These are phyloP conservation scores for Trachelus stipa DNA, from an alignment of 2,888 invertebrate genomes.

Conservation along the genomic window DNA sequence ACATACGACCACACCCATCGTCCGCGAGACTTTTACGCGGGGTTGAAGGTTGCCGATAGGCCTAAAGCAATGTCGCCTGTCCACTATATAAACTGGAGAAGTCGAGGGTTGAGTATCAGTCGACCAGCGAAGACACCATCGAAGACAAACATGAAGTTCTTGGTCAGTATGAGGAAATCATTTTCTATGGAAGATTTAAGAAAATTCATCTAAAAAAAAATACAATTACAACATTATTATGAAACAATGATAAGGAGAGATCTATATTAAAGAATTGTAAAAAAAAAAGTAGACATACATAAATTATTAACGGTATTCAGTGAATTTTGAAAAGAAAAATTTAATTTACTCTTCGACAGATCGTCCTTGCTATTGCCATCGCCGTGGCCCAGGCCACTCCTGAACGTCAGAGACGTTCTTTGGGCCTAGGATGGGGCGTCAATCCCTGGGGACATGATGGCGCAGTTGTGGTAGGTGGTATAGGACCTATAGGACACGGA, in stretches of 20 bases:
- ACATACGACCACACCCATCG: slow-evolving; percentile 9
- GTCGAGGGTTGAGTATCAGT: slow-evolving; percentile 32
- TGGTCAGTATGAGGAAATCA: slow-evolving; percentile 31
- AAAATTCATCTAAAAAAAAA: too few species aligned
- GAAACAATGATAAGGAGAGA: too few species aligned
- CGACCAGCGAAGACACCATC: slow-evolving; percentile 11
- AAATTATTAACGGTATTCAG: too few species aligned
- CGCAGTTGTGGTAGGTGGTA: slow-evolving; percentile 37
- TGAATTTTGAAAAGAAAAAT: too few species aligned
- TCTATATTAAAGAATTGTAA: too few species aligned
- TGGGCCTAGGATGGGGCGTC: slow-evolving; percentile 31
- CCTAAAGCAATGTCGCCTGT: not conserved
- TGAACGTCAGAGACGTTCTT: slow-evolving; percentile 48
- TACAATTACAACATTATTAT: too few species aligned
- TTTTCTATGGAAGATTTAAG: too few species aligned
- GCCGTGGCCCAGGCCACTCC: slow-evolving; percentile 41
- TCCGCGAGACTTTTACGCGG: slow-evolving; percentile 11
- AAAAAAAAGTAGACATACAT: too few species aligned
- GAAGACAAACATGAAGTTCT: slow-evolving; percentile 38
- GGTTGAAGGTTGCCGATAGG: slow-evolving; percentile 6
- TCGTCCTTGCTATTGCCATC: slow-evolving; percentile 37
- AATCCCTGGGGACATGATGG: slow-evolving; percentile 30
- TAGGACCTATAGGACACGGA: slow-evolving; percentile 27
- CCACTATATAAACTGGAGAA: slow-evolving; percentile 39
- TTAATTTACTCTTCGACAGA: slow-evolving; percentile 21